Base-by-base conservation (phyloP, 2,113 vertebrate species). In the Egretta garzetta region DNA sequence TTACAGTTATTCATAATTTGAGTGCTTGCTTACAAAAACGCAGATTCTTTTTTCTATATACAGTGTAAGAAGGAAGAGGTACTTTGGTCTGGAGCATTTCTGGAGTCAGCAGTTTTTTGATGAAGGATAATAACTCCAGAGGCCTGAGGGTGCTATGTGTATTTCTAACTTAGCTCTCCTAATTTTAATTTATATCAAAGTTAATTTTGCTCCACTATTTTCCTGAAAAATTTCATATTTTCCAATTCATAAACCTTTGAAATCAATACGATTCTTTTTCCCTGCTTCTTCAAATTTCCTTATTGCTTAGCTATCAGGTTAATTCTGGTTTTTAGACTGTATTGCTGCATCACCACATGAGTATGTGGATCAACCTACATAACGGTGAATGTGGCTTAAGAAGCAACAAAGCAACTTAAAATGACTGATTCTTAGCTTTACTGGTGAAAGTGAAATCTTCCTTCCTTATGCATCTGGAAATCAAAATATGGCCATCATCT, bases 91-190 rank as follows among this genome's bases (percentile, higher is more conserved):
- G 41, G 28, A 37, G 14, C 12, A 27, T 16, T 70, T 95, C 22
- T 37, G 45, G 43, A 56, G 15, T 47, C 50, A 80, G 24, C 76
- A 39, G 4, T 3, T 53, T 90, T 93, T 71, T 62, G 5, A 27
- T 39, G 33, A 83, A 74, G 6, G 15, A 56, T 24, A 52, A 26
- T 32, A 86, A 56, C 8, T 74, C 13, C 43, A 47, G 35, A 45
- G 15, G 14, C 10, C 28, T 20, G 20, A 80, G 9, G 2, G 9
- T 45, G 14, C 11, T 24, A 26, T 0, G 1, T 39, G 9, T 53
- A 59, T 85, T 80, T 85, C 14, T 49, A 52, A 68, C 14, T 55
- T n/a, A 72, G 14, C 10, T 52, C 13, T 60, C 49, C n/a, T 62
- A 59, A 71, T 12, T 39, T 39, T 19, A 55, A 41, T 67, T 76